These are phyloP conservation scores for Drosophila helvetica DNA, from an alignment of 2,888 invertebrate genomes.

Conservation along the genomic window DNA sequence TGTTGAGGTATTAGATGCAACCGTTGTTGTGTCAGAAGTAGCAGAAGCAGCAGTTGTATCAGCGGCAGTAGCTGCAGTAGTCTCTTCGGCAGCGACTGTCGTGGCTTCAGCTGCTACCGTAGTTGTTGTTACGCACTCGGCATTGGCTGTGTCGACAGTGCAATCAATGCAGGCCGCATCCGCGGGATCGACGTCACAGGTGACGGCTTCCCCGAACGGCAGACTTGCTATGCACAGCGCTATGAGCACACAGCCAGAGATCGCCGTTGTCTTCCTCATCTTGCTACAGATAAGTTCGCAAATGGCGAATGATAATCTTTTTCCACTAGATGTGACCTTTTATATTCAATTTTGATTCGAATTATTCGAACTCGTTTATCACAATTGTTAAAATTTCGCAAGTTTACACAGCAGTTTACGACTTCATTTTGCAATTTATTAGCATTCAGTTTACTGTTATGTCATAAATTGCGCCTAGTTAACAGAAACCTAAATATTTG, in stretches of 20 bases:
- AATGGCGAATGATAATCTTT: slow-evolving; percentile 2
- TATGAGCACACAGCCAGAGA: neutral
- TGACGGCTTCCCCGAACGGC: neutral
- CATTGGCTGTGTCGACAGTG: neutral
- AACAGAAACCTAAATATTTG: slow-evolving; percentile 7
- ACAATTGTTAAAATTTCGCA: neutral
- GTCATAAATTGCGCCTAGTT: slow-evolving; percentile 1
- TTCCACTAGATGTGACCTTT: neutral
- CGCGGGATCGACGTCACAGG: neutral
- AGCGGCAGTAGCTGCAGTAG: no score
- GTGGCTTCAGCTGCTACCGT: neutral
- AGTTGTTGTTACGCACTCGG: neutral
- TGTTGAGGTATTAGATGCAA: no score
- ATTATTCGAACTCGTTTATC: neutral
- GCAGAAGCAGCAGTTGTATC: no score
- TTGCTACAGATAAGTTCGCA: no score
- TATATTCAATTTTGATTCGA: slow-evolving; percentile 3
- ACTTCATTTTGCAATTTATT: slow-evolving; percentile 1
- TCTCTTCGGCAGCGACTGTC: neutral
- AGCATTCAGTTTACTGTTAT: slow-evolving; percentile 11
- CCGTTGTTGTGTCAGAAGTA: no score
- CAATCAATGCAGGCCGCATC: neutral
- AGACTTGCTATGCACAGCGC: neutral
- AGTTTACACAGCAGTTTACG: slow-evolving; percentile 20
- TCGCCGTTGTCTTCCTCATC: neutral